Evolutionary conservation across 2,113 vertebrate species (phyloP), one percentile per base, ranked within the genome.

Genomic region (Triplophysa dalaica): DNA sequence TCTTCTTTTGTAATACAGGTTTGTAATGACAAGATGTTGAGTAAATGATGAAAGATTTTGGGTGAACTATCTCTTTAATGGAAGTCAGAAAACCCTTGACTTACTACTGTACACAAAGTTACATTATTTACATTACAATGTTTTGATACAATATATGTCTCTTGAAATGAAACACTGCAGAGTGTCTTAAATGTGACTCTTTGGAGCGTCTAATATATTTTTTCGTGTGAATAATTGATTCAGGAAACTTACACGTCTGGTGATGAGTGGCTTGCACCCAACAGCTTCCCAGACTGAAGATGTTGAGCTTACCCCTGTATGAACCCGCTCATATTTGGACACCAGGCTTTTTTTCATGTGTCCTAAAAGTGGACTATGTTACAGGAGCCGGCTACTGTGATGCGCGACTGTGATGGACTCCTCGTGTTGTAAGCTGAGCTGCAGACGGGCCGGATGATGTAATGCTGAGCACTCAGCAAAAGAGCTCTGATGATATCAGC

Each of bases 401-500:
- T 33, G 68, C 64, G 73, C 66, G 77, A 63, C 67, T 64, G 65
- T 52, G 75, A 75, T 33, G 68, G 56, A 4, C 63, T 75, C 33
- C n/a, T 72, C 26, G n/a, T 67, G 52, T 33, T 77, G 84, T 79
- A 83, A 81, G 62, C 52, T 21, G 75, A 86, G 82, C 79, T 75
- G 82, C 77, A 56, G 61, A 77, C 50, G 78, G 84, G 84, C 41
- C 22, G 80, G 85, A 89, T 93, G 92, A 93, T 90, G 92, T 92
- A 91, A 93, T 92, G 88, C 88, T 87, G 87, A 85, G 87, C 86
- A 84, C 61, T 85, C 83, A 76, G 88, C 85, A 83, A 70, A 70
- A 87, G 68, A 85, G 82, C 85, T 62, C 72, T 80, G 87, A 87
- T 84, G 76, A 88, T 90, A 91, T 91, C 90, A 85, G 83, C 86